These are phyloP conservation scores for Brachyhypopomus gauderio DNA, from an alignment of 2,113 vertebrate genomes.

Conservation along the genomic window DNA sequence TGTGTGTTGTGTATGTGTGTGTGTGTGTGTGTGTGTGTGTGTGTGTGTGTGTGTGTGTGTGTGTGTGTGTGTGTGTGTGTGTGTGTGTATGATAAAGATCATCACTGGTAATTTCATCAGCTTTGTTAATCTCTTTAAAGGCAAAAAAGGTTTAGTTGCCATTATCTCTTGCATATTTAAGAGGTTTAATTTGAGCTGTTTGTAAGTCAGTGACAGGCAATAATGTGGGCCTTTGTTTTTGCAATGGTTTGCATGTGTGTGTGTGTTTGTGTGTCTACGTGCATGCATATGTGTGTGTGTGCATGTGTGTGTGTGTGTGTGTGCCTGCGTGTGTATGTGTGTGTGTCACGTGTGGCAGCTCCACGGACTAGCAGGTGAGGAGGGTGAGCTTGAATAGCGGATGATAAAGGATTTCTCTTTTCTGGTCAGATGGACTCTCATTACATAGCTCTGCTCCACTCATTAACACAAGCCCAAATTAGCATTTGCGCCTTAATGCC, in stretches of 20 bases:
- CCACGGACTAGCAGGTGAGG: constrained; percentile 85
- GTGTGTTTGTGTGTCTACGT: constrained; percentile 31
- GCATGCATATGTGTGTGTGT: constrained; percentile 60
- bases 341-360: constrained; percentile 71
- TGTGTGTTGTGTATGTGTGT: background rate
- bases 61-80: constrained; percentile 9
- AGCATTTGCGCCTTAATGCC: constrained; percentile 47
- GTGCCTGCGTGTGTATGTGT: constrained; percentile 30
- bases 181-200: constrained; percentile 58
- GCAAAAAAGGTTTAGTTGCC: constrained; percentile 55
- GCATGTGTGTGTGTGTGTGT: constrained; percentile 32
- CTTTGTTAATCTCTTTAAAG: constrained; percentile 59
- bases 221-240: constrained; percentile 82
- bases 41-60: constrained; percentile 27
- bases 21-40: constrained; percentile 19
- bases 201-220: constrained; percentile 68
- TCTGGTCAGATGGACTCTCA: constrained; percentile 81
- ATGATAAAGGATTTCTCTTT: constrained; percentile 81
- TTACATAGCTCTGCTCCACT: constrained; percentile 81
- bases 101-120: constrained; percentile 58
- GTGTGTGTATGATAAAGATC: constrained; percentile 55
- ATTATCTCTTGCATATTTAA: constrained; percentile 62
- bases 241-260: constrained; percentile 51
- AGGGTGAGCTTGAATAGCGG: constrained; percentile 76
- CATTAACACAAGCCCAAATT: constrained; percentile 71